Conservation (phyloP, 1,140 invertebrate genomes). For the Cherax quadricarinatus region DNA sequence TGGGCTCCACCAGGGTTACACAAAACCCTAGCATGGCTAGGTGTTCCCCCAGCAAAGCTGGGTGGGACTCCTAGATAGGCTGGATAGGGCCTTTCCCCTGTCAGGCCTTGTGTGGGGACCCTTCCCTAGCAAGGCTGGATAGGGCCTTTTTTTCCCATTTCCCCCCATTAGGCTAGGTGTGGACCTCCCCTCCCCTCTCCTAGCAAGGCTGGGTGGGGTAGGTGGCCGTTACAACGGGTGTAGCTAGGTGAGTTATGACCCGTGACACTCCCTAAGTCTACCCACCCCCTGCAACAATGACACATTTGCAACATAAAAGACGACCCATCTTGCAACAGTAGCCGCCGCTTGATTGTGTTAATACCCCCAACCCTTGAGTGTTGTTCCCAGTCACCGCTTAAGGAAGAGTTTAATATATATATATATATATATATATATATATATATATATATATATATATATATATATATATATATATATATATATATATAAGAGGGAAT, state of each 20-base stretch:
- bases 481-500: too few species aligned
- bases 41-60: too few species aligned
- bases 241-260: conserved; percentile 46
- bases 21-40: too few species aligned
- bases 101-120: too few species aligned
- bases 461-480: conserved; percentile 9
- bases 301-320: conserved; percentile 66
- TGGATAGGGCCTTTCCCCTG: too few species aligned
- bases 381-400: background rate
- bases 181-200: background rate
- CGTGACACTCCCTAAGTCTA: conserved; percentile 58
- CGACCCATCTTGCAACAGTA: conserved; percentile 56
- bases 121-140: too few species aligned
- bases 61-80: too few species aligned
- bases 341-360: conserved; percentile 58
- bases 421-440: conserved; percentile 29
- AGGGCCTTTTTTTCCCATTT: too few species aligned
- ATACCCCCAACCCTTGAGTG: background rate
- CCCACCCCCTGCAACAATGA: conserved; percentile 65
- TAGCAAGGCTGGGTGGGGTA: background rate
- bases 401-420: background rate
- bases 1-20: too few species aligned
- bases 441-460: conserved; percentile 29
- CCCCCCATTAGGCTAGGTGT: too few species aligned
- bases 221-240: background rate